Conservation (phyloP, 1,140 invertebrate species). For the Lepidurus couesii region DNA sequence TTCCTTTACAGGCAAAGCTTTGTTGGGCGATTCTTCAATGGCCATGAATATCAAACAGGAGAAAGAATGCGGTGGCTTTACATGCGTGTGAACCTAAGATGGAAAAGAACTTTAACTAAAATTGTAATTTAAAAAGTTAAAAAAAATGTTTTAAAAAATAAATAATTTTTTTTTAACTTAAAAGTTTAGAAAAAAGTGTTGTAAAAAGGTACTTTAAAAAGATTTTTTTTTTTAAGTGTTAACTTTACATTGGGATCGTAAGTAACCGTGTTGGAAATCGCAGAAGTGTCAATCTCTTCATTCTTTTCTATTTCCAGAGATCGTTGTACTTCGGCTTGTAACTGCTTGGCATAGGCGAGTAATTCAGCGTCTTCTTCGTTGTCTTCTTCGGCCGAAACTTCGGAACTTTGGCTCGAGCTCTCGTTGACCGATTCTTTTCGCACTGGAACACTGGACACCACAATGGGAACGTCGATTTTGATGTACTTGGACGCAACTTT, state of each 20-base stretch:
- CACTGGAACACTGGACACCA: neutral
- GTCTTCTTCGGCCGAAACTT: neutral
- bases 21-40: slow-evolving; percentile 81
- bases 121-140: neutral
- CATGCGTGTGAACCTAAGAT: slow-evolving; percentile 65
- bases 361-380: slow-evolving; percentile 38
- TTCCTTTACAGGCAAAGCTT: slow-evolving; percentile 89
- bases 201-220: too few relatives aligned
- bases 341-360: neutral
- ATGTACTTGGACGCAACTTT: neutral
- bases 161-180: slow-evolving; percentile 39
- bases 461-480: neutral
- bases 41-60: slow-evolving; percentile 97
- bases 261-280: slow-evolving; percentile 36
- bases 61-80: slow-evolving; percentile 90
- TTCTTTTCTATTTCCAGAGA: slow-evolving; percentile 21
- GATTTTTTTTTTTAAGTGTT: too few relatives aligned
- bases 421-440: neutral
- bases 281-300: slow-evolving; percentile 18
- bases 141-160: neutral
- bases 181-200: slow-evolving; percentile 45
- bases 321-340: slow-evolving; percentile 37
- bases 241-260: slow-evolving; percentile 28
- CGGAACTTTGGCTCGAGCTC: neutral
- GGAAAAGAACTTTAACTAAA: slow-evolving; percentile 26